phyloP scores from a whole-genome alignment of 2,888 invertebrate species.

The Mongoloraphidia duomilia region DNA sequence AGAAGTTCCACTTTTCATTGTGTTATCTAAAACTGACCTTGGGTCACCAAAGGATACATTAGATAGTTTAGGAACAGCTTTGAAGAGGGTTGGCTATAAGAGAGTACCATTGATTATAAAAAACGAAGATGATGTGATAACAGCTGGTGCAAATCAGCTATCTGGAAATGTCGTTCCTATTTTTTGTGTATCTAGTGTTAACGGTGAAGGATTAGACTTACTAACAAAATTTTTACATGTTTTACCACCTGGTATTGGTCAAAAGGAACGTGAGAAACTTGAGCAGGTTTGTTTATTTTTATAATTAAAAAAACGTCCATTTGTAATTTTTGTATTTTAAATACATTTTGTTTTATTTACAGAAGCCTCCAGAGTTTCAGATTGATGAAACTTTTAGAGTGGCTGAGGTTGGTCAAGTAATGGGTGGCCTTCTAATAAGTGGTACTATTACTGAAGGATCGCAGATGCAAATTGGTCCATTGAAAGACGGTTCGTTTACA shows the following conservation, averaged over 20 bases:
- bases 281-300: conserved; percentile 36
- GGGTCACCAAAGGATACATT: conserved; percentile 42
- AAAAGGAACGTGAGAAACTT: conserved; percentile 51
- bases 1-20: conserved; percentile 81
- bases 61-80: conserved; percentile 41
- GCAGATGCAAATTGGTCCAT: conserved; percentile 57
- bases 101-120: conserved; percentile 49
- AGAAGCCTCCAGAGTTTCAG: conserved; percentile 73
- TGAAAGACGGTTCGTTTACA: conserved; percentile 64
- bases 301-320: not conserved
- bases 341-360: conserved; percentile 14
- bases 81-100: conserved; percentile 50
- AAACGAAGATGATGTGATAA: conserved; percentile 57
- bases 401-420: conserved; percentile 66
- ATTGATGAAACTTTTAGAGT: conserved; percentile 89
- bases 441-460: conserved; percentile 81
- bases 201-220: conserved; percentile 68
- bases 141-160: conserved; percentile 53
- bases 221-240: conserved; percentile 79
- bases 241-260: conserved; percentile 49
- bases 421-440: conserved; percentile 71
- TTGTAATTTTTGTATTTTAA: conserved; percentile 2
- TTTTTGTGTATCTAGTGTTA: conserved; percentile 82
- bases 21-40: conserved; percentile 87
- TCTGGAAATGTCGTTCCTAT: conserved; percentile 57